Base-by-base conservation (phyloP, 2,888 invertebrate species). In the Drosophila silvestris region DNA sequence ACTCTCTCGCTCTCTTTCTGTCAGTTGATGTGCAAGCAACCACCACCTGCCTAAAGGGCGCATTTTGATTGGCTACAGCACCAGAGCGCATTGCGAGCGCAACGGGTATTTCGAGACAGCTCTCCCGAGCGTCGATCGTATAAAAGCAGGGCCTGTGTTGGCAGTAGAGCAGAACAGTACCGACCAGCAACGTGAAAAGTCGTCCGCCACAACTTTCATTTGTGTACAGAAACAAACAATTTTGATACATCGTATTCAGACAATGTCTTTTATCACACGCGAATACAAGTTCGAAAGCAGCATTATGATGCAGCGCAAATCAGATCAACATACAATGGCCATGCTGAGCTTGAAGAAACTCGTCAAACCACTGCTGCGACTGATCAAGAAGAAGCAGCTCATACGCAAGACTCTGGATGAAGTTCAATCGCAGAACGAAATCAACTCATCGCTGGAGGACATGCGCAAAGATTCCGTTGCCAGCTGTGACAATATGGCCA, bases 401-500 rank as follows among this genome's bases (percentile, higher is more conserved):
- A 74, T 89, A 67, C 91, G 90, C 74, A 93, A 93, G 75, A 93
- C 91, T 16, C 70, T 92, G 51, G 91, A 91, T 41, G 93, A 93
- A 67, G 83, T 93, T n/a, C 92, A 93, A 71, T 71, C 75, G 28
- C 92, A 92, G 63, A 93, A 93, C 63, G 88, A 91, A 32, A 90
- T 89, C 84, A 92, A 93, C 72, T 83, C 92, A 65, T 92, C 92
- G 26, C 70, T 92, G 73, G 92, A 92, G 83, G 93, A 92, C 74
- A 92, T 92, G 92, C 93, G 92, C 63, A 92, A 89, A 72, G 92
- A 92, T 80, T 83, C 91, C 28, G 85, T 90, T 26, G 92, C 92
- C 37, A 87, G 77, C 77, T 89, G 91, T 70, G 93, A 93, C 69
- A 93, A 93, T 77, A 71, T 77, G 74, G 95, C 95, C 92, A 97